These are phyloP conservation scores for Steinernema khuongi DNA, from an alignment of 1,140 invertebrate genomes.

Conservation along the genomic window DNA sequence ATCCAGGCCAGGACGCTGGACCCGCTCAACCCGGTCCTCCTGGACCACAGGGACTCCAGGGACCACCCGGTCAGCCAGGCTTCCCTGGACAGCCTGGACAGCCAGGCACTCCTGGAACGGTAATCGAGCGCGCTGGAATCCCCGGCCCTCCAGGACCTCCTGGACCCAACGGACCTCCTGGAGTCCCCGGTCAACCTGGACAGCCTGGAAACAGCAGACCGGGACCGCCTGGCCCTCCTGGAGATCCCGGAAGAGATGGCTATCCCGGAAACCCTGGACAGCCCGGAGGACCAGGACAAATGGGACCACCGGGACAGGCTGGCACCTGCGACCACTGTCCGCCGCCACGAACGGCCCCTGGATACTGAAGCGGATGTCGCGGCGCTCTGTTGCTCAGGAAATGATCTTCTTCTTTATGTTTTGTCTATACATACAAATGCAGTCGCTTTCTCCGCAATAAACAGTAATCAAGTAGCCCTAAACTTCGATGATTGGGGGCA, in stretches of 20 bases:
- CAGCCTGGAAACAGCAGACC: slow-evolving; percentile 29
- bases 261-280: slow-evolving; percentile 28
- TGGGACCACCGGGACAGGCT: slow-evolving; percentile 19
- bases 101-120: slow-evolving; percentile 34
- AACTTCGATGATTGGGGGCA: too few relatives aligned
- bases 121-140: slow-evolving; percentile 18
- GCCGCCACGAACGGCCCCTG: slow-evolving; percentile 32
- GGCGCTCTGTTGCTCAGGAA: not conserved
- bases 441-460: too few relatives aligned
- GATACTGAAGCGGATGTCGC: slow-evolving; percentile 26
- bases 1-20: slow-evolving; percentile 23
- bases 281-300: slow-evolving; percentile 15
- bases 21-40: slow-evolving; percentile 24
- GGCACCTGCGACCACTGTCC: slow-evolving; percentile 37
- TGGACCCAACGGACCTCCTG: slow-evolving; percentile 32
- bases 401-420: not conserved
- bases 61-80: slow-evolving; percentile 31
- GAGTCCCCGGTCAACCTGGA: slow-evolving; percentile 44
- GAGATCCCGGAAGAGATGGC: slow-evolving; percentile 32
- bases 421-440: not conserved
- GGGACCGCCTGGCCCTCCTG: slow-evolving; percentile 36
- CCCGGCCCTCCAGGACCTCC: slow-evolving; percentile 33
- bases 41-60: slow-evolving; percentile 30
- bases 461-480: too few relatives aligned
- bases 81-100: slow-evolving; percentile 35